These are phyloP conservation scores for Hippoglossus hippoglossus DNA, from an alignment of 2,797 vertebrate genomes.

Conservation along the genomic window DNA sequence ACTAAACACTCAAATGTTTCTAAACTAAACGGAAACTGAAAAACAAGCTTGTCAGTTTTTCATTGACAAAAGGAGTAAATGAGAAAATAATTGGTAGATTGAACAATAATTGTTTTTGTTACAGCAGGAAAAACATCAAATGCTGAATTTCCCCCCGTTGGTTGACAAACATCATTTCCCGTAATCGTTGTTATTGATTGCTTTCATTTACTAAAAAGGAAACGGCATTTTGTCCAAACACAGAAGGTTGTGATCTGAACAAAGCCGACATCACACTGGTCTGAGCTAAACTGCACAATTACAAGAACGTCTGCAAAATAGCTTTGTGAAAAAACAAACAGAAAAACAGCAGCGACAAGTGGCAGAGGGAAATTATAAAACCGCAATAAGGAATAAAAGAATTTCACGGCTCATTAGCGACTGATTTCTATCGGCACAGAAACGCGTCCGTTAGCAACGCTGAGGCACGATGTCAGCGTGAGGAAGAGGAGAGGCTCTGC, in stretches of 20 bases:
- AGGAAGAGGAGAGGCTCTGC: not conserved
- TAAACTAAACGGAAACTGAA: too few relatives aligned
- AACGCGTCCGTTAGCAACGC: not conserved
- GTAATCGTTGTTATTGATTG: not conserved
- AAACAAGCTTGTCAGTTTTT: too few relatives aligned
- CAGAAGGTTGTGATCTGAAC: not conserved
- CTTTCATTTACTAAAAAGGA: conserved; percentile 1
- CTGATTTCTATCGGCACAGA: conserved; percentile 35
- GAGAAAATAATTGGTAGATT: too few relatives aligned
- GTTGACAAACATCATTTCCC: not conserved
- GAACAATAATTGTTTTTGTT: too few relatives aligned
- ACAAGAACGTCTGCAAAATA: conserved; percentile 11
- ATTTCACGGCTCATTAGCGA: conserved; percentile 57
- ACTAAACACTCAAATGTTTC: too few relatives aligned
- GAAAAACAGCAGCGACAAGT: not conserved
- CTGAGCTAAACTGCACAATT: conserved; percentile 13
- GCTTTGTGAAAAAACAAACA: not conserved
- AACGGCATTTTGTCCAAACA: not conserved
- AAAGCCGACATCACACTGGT: conserved; percentile 2
- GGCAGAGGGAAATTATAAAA: conserved; percentile 32
- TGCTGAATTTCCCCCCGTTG: not conserved
- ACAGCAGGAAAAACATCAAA: too few relatives aligned
- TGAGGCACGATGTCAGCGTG: conserved; percentile 5
- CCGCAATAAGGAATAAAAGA: conserved; percentile 28
- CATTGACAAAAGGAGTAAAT: too few relatives aligned